phyloP scores from a whole-genome alignment of 1,140 invertebrate genomes.

The Calephelis virginiensis region DNA sequence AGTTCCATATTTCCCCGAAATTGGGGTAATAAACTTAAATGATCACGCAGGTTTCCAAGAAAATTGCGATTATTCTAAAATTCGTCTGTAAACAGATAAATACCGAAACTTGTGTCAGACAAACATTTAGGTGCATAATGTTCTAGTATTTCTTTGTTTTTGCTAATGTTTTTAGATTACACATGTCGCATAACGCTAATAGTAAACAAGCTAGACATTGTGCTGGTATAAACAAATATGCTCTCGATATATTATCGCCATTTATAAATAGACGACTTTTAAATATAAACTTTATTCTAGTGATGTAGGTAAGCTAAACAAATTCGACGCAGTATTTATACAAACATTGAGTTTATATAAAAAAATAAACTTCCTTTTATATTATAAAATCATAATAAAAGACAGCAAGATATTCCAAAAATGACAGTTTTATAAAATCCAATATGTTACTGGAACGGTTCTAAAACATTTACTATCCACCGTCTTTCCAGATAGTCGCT shows the following conservation, averaged over 20 bases:
- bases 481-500: too few species aligned
- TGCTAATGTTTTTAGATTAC: background rate
- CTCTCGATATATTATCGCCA: background rate
- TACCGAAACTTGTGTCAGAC: too few species aligned
- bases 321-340: background rate
- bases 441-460: too few species aligned
- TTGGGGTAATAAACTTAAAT: too few species aligned
- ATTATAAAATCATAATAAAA: conserved; percentile 6
- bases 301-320: background rate
- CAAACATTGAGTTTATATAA: background rate
- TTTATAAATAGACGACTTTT: background rate
- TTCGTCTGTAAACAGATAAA: too few species aligned
- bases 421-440: too few species aligned
- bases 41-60: too few species aligned
- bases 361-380: background rate
- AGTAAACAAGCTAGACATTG: background rate
- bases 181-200: background rate
- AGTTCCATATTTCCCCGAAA: too few species aligned
- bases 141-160: background rate
- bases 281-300: background rate
- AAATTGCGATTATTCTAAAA: too few species aligned
- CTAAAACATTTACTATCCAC: too few species aligned
- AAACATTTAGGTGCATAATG: background rate
- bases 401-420: too few species aligned
- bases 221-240: conserved; percentile 1